A percentile compares a stretch with the other conserved stretches of the same genome.
These are phyloP conservation scores for Ceraclea dissimilis DNA, from an alignment of 2,888 invertebrate genomes.

Conservation along the genomic window DNA sequence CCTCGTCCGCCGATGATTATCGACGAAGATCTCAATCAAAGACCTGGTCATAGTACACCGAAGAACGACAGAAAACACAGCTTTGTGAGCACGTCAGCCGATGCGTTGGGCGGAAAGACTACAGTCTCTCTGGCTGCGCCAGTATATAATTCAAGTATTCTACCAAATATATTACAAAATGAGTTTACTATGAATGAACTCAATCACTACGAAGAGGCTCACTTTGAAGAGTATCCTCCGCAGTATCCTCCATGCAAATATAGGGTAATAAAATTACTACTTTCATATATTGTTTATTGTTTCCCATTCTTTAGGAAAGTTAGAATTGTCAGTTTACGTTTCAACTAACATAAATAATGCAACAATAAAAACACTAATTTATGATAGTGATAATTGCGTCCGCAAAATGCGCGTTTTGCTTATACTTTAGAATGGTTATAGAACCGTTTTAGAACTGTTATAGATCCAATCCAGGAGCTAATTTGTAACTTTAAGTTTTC, in stretches of 20 bases:
- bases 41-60: constrained; percentile 20
- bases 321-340: too few species aligned
- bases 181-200: constrained; percentile 18
- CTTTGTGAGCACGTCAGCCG: constrained; percentile 39
- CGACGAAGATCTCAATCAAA: constrained; percentile 3
- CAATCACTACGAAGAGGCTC: constrained; percentile 18
- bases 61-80: constrained; percentile 35
- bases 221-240: constrained; percentile 10
- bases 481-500: too few species aligned
- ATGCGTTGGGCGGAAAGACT: constrained; percentile 47
- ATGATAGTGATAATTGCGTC: too few species aligned
- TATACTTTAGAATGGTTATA: too few species aligned
- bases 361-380: too few species aligned
- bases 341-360: too few species aligned
- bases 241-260: constrained; percentile 9
- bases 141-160: constrained; percentile 32
- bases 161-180: constrained; percentile 20
- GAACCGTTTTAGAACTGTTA: too few species aligned
- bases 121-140: constrained; percentile 32
- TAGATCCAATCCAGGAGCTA: too few species aligned
- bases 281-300: too few species aligned
- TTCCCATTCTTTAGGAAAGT: background rate
- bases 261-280: constrained; percentile 17
- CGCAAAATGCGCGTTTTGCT: too few species aligned
- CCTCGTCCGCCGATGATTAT: constrained; percentile 11